Percentiles rank a stretch among this genome's conserved stretches.
phyloP scores from a whole-genome alignment of 2,113 vertebrate genomes.

The Zapornia atra region DNA sequence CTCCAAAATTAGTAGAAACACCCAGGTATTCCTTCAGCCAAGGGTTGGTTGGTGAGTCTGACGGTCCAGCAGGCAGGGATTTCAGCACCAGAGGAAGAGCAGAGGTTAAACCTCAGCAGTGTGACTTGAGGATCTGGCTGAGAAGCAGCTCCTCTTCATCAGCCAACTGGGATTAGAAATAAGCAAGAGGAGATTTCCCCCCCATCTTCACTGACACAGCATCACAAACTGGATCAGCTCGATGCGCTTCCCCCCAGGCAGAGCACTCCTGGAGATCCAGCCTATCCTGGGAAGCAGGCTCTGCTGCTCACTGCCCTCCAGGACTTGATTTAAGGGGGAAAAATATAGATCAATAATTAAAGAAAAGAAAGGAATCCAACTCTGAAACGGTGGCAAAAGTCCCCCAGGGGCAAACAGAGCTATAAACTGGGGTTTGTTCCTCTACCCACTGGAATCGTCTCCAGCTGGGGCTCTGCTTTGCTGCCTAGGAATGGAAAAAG shows the following conservation, averaged over 20 bases:
- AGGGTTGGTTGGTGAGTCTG: rapidly evolving
- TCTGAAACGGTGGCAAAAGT: not conserved
- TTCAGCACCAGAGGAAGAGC: not conserved
- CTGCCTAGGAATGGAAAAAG: too few relatives aligned
- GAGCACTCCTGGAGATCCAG: not conserved
- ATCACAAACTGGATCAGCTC: not conserved
- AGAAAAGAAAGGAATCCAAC: not conserved
- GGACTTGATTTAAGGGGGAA: not conserved
- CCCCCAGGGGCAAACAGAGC: not conserved
- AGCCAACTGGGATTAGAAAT: not conserved
- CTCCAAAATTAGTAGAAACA: rapidly evolving
- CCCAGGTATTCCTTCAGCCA: not conserved
- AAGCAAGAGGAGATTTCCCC: not conserved
- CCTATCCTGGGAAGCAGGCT: not conserved
- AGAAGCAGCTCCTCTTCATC: not conserved
- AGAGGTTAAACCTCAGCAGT: not conserved
- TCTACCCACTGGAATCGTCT: too few relatives aligned
- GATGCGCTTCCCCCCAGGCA: not conserved
- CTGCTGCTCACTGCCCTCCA: conserved; percentile 12
- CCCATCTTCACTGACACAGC: not conserved
- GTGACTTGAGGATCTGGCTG: not conserved
- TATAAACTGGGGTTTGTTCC: not conserved
- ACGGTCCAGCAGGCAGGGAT: not conserved
- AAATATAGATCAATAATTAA: not conserved
- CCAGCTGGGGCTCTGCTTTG: too few relatives aligned